A percentile compares a stretch with the other conserved stretches of the same genome.
These are phyloP conservation scores for Zapus hudsonius DNA, from an alignment of 2,113 vertebrate genomes.

Conservation along the genomic window DNA sequence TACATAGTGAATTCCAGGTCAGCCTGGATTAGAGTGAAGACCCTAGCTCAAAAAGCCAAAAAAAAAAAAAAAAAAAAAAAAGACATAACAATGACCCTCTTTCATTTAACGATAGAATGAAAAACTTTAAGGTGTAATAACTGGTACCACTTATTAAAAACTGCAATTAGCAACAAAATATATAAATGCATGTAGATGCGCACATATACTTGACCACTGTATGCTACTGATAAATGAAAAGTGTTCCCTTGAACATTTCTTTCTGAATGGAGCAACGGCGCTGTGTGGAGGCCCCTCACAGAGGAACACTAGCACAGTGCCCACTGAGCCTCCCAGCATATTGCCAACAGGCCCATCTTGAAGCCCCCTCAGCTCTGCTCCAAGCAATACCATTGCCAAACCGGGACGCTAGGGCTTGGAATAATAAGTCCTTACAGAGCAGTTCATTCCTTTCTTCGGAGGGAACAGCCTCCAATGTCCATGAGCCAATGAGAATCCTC, in stretches of 20 bases:
- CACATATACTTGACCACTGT: background rate
- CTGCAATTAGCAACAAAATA: background rate
- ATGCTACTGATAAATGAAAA: conserved; percentile 7
- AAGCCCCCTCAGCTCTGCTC: background rate
- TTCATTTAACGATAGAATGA: background rate
- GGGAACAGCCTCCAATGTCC: background rate
- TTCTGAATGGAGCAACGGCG: background rate
- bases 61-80: no score
- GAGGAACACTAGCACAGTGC: background rate
- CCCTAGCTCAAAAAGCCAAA: no score
- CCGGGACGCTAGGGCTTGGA: background rate
- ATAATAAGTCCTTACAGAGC: background rate
- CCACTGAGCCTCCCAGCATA: background rate
- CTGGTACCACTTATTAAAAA: background rate
- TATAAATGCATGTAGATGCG: background rate
- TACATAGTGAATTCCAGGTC: no score
- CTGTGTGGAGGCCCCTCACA: background rate
- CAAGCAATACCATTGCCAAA: background rate
- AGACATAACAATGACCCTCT: background rate
- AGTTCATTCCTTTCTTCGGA: background rate
- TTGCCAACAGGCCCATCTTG: background rate
- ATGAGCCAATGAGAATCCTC: background rate
- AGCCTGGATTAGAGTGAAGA: no score
- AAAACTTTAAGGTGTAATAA: background rate
- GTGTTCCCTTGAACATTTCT: background rate